Evolutionary conservation across 2,113 vertebrate genomes (phyloP), one percentile per base, ranked within the genome.

Genomic region (Phoxinus phoxinus): DNA sequence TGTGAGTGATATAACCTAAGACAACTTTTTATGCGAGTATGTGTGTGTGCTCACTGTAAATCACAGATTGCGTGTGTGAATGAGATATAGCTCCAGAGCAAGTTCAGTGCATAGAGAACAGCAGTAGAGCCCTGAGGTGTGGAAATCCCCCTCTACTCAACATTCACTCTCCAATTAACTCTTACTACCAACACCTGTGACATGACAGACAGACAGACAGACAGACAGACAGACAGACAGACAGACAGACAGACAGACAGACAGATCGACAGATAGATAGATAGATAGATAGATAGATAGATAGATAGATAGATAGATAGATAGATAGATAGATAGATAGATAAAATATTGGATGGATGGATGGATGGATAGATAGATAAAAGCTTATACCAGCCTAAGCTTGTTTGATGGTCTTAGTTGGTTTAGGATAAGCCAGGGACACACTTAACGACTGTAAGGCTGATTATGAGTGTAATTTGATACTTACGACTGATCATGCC

Each of bases 111-210:
- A 92, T 93, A 93, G 92, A 93, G 94, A 94, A 94, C 93, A 92
- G 90, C 91, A 61, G 83, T 72, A 90, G 95, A 95, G 95, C 93
- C 95, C 95, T 87, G 91, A 92, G 93, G 84, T 87, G 91, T 61
- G 96, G 96, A 97, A 97, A 96, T 97, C 95, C 96, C 96, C 96
- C 93, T 84, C 23, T 85, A 92, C 94, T 93, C 93, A 91, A 91
- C 95, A 95, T 46, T 87, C 81, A 83, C 89, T 93, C 85, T 90
- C 86, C 91, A 92, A 93, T 93, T 93, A 93, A 94, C 90, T 86
- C 83, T 81, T 87, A 80, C 87, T 85, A 71, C 73, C 87, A 86
- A 90, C 91, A 92, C 91, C 91, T 92, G 90, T 72, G 58, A 88
- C 37, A 81, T 87, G 53, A 56, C 53, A 23, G 19, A 56, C 17